phyloP scores from a whole-genome alignment of 2,113 vertebrate species.

The Hydropotes inermis region DNA sequence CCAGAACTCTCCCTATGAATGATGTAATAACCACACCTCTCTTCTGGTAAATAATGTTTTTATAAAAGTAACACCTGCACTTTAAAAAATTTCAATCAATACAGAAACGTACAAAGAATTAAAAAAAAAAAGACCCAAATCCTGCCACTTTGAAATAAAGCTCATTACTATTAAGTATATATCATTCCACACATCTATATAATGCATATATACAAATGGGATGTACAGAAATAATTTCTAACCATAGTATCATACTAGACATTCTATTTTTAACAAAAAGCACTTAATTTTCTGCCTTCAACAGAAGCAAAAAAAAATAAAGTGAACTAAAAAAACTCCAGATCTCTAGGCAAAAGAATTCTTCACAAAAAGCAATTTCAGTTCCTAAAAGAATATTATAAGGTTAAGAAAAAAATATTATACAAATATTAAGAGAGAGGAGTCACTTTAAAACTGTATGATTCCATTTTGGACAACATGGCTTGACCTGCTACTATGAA shows the following conservation, averaged over 20 bases:
- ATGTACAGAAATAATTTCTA: neutral
- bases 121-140: neutral
- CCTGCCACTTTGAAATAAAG: neutral
- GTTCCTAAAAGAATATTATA: neutral
- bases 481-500: neutral
- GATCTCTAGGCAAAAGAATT: neutral
- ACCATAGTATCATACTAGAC: neutral
- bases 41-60: neutral
- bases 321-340: neutral
- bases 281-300: neutral
- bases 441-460: neutral
- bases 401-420: constrained; percentile 26
- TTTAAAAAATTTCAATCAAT: neutral
- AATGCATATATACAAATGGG: neutral
- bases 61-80: neutral
- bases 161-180: neutral
- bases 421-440: neutral
- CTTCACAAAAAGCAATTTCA: constrained; percentile 3
- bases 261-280: constrained; percentile 24
- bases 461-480: neutral
- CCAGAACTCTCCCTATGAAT: neutral
- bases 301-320: constrained; percentile 4
- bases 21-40: neutral
- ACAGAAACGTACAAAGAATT: neutral
- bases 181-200: neutral